Evolutionary conservation across 2,888 invertebrate species (phyloP), one percentile per base, ranked within the genome.

Genomic region (Phoronis australis): DNA sequence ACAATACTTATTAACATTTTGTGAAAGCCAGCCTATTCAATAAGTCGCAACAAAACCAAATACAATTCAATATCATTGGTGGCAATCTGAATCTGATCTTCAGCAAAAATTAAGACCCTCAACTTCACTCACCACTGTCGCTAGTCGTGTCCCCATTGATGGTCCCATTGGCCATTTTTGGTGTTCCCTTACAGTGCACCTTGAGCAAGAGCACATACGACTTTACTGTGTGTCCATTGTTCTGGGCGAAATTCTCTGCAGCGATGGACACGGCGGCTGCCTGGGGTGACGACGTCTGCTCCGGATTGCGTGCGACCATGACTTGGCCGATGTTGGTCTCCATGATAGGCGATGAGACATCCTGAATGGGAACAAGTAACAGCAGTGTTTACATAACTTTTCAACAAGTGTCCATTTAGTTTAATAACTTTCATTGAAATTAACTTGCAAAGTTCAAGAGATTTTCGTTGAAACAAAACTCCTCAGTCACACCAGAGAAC

Each of bases 251-350:
- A 27, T 87, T 85, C 67, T 91, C 90, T 61, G 87, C 87, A 38
- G 90, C 87, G 72, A 93, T 88, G 65, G 90, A 88, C 50, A 92
- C 84, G 22, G 88, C 87, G 1, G 88, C 84, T 52, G 86, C 84
- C 57, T 63, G 62, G 1, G 83, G 56, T 44, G 55, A 55, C 47
- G 54, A 57, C 38, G 41, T 27, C 18, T 48, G 40, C 45, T 61
- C 64, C n/a, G 68, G 70, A 55, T 76, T 76, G 24, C 70, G 62
- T 37, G 70, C 66, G 22, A 76, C 67, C 35, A 62, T 62, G 20
- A 69, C 63, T 48, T 66, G 70, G 6, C 73, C 74, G 2, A 68
- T 42, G 62, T 64, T 64, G 3, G 64, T 59, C 49, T 71, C 62
- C 51, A 63, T 62, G 3, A 68, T 56, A 22, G 69, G 66, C 15